Percentiles rank a stretch among this genome's conserved stretches.
Conservation (phyloP, 1,140 invertebrate genomes). For the Drosophila kanapiae region DNA sequence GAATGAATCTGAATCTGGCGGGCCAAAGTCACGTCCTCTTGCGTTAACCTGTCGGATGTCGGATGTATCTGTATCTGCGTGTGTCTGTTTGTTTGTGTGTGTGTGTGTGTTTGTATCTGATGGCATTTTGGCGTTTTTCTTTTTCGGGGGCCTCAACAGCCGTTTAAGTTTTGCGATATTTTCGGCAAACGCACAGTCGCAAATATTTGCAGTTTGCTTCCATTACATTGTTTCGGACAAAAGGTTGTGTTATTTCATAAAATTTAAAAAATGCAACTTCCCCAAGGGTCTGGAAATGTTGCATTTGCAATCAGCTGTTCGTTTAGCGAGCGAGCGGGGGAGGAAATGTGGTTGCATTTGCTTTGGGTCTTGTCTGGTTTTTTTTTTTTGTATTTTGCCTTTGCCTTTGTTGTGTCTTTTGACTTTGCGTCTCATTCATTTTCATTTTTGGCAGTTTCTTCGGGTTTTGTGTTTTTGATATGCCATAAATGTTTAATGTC, state of each 20-base stretch:
- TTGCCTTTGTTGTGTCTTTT: conserved; percentile 32
- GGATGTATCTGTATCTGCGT: conserved; percentile 27
- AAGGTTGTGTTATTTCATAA: conserved; percentile 56
- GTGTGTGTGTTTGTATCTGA: conserved; percentile 37
- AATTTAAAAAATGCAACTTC: conserved; percentile 37
- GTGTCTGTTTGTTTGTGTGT: conserved; percentile 12
- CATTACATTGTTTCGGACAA: conserved; percentile 57
- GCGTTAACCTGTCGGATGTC: conserved; percentile 43
- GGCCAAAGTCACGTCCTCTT: conserved; percentile 55
- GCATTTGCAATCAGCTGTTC: conserved; percentile 65
- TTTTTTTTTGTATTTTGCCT: conserved; percentile 9
- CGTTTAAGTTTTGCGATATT: conserved; percentile 73
- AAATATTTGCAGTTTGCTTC: conserved; percentile 50
- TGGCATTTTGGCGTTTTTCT: conserved; percentile 50
- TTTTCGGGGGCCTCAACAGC: conserved; percentile 48
- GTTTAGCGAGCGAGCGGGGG: conserved; percentile 33
- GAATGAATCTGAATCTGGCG: conserved; percentile 71
- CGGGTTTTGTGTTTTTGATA: conserved; percentile 32
- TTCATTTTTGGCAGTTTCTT: conserved; percentile 70
- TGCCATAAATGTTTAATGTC: conserved; percentile 71
- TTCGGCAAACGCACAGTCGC: conserved; percentile 48
- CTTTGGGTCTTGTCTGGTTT: conserved; percentile 27
- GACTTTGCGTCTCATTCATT: conserved; percentile 37
- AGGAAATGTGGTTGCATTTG: conserved; percentile 42
- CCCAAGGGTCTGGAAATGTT: conserved; percentile 43